Evolutionary conservation across 1,140 invertebrate genomes (phyloP).

Genomic region (Conopomorpha cramerella): DNA sequence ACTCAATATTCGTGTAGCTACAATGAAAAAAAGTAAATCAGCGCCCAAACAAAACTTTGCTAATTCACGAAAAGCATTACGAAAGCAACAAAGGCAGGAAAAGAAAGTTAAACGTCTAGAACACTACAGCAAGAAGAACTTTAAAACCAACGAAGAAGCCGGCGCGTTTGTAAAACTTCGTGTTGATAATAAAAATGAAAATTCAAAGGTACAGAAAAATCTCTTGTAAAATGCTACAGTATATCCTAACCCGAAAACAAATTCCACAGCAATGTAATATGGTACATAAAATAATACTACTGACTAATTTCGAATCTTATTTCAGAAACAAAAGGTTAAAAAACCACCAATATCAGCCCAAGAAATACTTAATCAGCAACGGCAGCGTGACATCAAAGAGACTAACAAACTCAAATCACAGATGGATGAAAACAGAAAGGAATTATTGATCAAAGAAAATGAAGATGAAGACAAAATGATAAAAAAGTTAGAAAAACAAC

Average conservation of each 20-base stretch:
- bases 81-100: conserved; percentile 36
- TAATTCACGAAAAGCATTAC: conserved; percentile 30
- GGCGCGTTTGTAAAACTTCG: conserved; percentile 43
- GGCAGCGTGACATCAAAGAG: conserved; percentile 30
- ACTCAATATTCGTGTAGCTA: conserved; percentile 1
- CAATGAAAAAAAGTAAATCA: conserved; percentile 33
- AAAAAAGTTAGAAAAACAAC: conserved; percentile 79
- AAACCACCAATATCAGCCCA: conserved; percentile 11
- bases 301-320: conserved; percentile 4
- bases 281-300: too few relatives aligned
- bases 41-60: conserved; percentile 15
- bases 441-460: conserved; percentile 72
- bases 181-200: conserved; percentile 9
- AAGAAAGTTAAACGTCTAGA: conserved; percentile 38
- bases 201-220: too few relatives aligned
- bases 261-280: too few relatives aligned
- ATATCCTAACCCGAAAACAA: too few relatives aligned
- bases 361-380: conserved; percentile 28
- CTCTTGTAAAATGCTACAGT: too few relatives aligned
- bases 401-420: conserved; percentile 24
- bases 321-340: conserved; percentile 27
- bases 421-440: conserved; percentile 59
- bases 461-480: conserved; percentile 80
- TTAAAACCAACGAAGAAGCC: too few relatives aligned
- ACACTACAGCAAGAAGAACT: conserved; percentile 41